These are phyloP conservation scores for Tetramorium simillimum DNA, from an alignment of 1,140 invertebrate species.

Conservation along the genomic window DNA sequence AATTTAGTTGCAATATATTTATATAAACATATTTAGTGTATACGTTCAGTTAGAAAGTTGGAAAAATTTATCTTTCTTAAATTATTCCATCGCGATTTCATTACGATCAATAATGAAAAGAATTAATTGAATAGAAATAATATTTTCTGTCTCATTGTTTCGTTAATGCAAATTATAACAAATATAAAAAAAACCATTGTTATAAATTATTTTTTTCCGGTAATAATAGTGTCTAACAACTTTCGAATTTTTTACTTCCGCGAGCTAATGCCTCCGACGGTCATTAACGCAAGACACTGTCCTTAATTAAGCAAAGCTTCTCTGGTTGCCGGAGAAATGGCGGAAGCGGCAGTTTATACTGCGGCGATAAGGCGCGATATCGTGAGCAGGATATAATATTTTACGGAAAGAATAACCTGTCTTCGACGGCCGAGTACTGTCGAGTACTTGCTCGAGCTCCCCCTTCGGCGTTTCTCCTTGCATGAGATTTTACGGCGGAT, in stretches of 20 bases:
- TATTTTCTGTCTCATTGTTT: not conserved
- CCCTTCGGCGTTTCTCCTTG: slow-evolving; percentile 41
- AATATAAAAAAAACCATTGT: not conserved
- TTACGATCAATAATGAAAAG: not conserved
- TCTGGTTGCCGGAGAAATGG: not conserved
- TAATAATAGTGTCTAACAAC: not conserved
- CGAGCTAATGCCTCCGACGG: not conserved
- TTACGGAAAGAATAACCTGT: slow-evolving; percentile 57
- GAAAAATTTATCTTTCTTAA: no score
- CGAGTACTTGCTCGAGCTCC: not conserved
- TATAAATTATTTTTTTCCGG: not conserved
- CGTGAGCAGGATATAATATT: slow-evolving; percentile 66
- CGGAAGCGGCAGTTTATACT: slow-evolving; percentile 2
- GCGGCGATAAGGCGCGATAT: slow-evolving; percentile 28
- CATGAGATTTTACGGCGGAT: slow-evolving; percentile 71
- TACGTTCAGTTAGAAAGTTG: no score
- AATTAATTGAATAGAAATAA: not conserved
- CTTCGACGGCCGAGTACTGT: not conserved
- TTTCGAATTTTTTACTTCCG: slow-evolving; percentile 38
- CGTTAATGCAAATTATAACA: not conserved
- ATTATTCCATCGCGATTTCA: not conserved
- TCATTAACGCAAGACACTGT: slow-evolving; percentile 17
- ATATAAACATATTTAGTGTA: no score
- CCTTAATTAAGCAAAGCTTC: slow-evolving; percentile 34
- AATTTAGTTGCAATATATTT: no score